Evolutionary conservation across 2,113 vertebrate genomes (phyloP).

Genomic region (Menura novaehollandiae): DNA sequence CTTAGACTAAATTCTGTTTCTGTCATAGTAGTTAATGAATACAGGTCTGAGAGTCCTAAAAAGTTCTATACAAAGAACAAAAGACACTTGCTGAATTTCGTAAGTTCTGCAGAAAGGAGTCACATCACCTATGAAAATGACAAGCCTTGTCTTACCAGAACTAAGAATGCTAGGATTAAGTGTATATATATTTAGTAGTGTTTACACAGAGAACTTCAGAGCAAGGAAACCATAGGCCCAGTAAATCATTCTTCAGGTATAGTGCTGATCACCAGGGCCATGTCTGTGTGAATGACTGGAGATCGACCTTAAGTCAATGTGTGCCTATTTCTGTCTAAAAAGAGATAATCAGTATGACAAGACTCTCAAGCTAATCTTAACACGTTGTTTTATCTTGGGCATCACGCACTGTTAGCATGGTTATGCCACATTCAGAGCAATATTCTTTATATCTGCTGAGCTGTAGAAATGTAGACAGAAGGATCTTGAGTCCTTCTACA

Average conservation of each 20-base stretch:
- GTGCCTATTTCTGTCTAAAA: not conserved
- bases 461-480: not conserved
- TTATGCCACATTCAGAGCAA: not conserved
- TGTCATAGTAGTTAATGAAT: not conserved
- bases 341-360: not conserved
- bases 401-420: not conserved
- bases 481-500: not conserved
- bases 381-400: not conserved
- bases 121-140: not conserved
- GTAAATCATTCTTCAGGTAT: not conserved
- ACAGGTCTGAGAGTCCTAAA: not conserved
- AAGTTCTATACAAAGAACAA: not conserved
- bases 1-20: not conserved
- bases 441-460: fast-evolving
- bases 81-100: not conserved
- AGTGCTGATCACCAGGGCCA: fast-evolving
- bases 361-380: not conserved
- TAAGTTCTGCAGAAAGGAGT: not conserved
- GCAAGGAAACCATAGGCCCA: not conserved
- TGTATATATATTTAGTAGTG: not conserved
- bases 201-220: not conserved
- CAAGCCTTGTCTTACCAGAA: not conserved
- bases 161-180: not conserved
- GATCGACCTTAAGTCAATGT: not conserved
- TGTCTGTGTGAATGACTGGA: not conserved